phyloP scores from a whole-genome alignment of 2,888 invertebrate genomes.

The Andrena trimmerana region DNA sequence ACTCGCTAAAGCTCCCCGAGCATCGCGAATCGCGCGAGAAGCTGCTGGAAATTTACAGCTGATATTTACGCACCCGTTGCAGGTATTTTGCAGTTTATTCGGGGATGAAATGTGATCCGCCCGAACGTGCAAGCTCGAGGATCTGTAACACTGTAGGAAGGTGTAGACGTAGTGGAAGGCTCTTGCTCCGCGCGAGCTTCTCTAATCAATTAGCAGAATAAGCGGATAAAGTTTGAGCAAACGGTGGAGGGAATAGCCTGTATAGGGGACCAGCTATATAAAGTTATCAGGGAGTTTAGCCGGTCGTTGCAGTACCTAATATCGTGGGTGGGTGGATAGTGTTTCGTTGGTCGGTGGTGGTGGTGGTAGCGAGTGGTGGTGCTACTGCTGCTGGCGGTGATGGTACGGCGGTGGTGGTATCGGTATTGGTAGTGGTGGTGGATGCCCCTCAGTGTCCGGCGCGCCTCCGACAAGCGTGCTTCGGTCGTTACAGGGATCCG shows the following conservation, averaged over 20 bases:
- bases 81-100: too few species aligned
- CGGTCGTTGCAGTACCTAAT: slow-evolving; percentile 75
- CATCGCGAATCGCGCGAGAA: too few species aligned
- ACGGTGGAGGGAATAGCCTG: slow-evolving; percentile 24
- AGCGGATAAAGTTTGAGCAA: neutral
- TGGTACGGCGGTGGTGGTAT: slow-evolving; percentile 73
- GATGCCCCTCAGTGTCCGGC: slow-evolving; percentile 85
- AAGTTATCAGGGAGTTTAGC: slow-evolving; percentile 77
- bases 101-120: too few species aligned
- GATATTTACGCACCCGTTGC: too few species aligned
- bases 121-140: too few species aligned
- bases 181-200: neutral
- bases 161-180: too few species aligned
- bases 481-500: slow-evolving; percentile 78
- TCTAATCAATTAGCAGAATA: slow-evolving; percentile 1
- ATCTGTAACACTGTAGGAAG: too few species aligned
- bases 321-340: slow-evolving; percentile 81
- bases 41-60: too few species aligned
- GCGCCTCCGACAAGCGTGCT: slow-evolving; percentile 85
- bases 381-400: slow-evolving; percentile 64
- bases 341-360: slow-evolving; percentile 62
- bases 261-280: slow-evolving; percentile 67
- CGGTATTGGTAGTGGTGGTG: slow-evolving; percentile 80
- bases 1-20: too few species aligned
- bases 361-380: slow-evolving; percentile 56